Evolutionary conservation across 2,797 vertebrate species (phyloP).

Genomic region (Pipistrellus kuhlii): DNA sequence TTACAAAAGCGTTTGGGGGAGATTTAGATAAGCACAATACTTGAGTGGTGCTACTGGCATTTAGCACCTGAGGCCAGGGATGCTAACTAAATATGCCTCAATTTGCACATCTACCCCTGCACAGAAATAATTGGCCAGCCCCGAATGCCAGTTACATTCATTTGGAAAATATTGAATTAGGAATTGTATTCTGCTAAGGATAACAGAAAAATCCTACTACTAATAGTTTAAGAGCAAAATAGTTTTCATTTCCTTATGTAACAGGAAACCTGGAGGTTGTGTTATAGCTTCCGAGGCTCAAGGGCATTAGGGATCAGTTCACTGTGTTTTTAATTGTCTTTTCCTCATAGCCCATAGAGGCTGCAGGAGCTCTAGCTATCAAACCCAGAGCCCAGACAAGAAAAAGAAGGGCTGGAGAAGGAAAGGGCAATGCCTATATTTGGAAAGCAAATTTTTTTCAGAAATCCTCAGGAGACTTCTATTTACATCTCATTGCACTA

Average conservation of each 20-base stretch:
- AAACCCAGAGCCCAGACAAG: background rate
- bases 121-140: constrained; percentile 32
- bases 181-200: constrained; percentile 28
- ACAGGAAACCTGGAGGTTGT: constrained; percentile 2
- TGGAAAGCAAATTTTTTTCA: constrained; percentile 11
- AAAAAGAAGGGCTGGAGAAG: constrained; percentile 31
- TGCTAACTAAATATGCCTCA: constrained; percentile 54
- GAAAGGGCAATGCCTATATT: background rate
- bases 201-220: constrained; percentile 7
- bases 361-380: constrained; percentile 19
- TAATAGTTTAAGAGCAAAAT: background rate
- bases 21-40: constrained; percentile 19
- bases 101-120: background rate
- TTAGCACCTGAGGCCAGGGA: background rate
- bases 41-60: background rate
- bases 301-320: background rate
- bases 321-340: constrained; percentile 33
- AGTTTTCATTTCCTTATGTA: constrained; percentile 48
- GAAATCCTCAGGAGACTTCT: constrained; percentile 35
- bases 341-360: background rate
- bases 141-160: constrained; percentile 21
- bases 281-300: background rate
- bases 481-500: constrained; percentile 8
- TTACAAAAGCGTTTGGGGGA: constrained; percentile 22
- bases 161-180: constrained; percentile 51